A percentile compares a stretch with the other conserved stretches of the same genome.
phyloP scores from a whole-genome alignment of 2,797 vertebrate genomes.

The Cossypha heuglini region DNA sequence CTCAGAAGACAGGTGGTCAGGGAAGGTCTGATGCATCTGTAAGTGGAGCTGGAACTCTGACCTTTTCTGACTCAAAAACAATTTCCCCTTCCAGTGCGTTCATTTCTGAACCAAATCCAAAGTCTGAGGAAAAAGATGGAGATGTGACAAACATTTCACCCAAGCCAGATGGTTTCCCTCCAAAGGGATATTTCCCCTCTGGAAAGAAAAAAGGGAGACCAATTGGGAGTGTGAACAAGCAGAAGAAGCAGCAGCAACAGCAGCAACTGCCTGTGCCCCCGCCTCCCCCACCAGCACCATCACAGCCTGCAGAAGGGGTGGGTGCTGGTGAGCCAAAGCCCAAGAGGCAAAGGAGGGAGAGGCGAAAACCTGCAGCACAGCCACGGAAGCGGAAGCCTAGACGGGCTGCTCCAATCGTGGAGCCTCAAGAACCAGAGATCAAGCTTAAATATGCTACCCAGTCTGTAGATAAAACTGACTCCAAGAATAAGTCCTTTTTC shows the following conservation, averaged over 20 bases:
- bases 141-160: slow-evolving; percentile 70
- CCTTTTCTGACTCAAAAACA: slow-evolving; percentile 72
- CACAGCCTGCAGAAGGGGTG: slow-evolving; percentile 74
- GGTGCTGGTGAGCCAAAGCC: slow-evolving; percentile 76
- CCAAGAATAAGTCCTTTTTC: slow-evolving; percentile 88
- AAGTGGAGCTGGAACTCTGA: slow-evolving; percentile 50
- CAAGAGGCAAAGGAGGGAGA: slow-evolving; percentile 80
- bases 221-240: slow-evolving; percentile 97
- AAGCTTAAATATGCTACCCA: slow-evolving; percentile 82
- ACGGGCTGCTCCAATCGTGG: slow-evolving; percentile 74
- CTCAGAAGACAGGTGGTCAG: slow-evolving; percentile 72
- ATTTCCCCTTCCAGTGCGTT: slow-evolving; percentile 54
- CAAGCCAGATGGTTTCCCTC: slow-evolving; percentile 81
- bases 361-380: slow-evolving; percentile 79
- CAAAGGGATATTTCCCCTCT: slow-evolving; percentile 97
- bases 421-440: slow-evolving; percentile 81
- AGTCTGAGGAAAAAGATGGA: slow-evolving; percentile 77
- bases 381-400: slow-evolving; percentile 77
- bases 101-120: slow-evolving; percentile 68
- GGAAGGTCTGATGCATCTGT: slow-evolving; percentile 74
- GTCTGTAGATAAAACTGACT: slow-evolving; percentile 80
- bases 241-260: slow-evolving; percentile 80
- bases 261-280: slow-evolving; percentile 68
- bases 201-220: slow-evolving; percentile 98
- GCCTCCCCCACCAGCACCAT: slow-evolving; percentile 50